Base-by-base conservation (phyloP, 2,888 invertebrate species). In the Sylvicola cinctus region DNA sequence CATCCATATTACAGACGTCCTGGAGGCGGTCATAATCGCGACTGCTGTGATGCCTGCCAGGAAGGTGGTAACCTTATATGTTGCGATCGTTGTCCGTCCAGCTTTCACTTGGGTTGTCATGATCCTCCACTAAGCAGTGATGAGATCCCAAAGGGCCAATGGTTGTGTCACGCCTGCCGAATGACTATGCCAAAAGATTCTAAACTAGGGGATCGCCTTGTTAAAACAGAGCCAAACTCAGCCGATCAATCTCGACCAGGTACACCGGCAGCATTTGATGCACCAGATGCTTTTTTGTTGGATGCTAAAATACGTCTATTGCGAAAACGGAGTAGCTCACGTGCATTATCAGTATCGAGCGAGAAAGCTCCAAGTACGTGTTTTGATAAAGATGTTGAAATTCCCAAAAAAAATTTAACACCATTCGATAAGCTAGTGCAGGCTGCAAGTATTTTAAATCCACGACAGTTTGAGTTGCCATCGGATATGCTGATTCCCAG, bases 11-110 rank as follows among this genome's bases (percentile, higher is more conserved):
- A 77, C 49, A 79, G 80, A 52, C 63, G 81, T 39, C 81, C 83
- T 41, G 84, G 83, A n/a, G 74, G 78, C 48, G 83, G 83, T 6
- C 84, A 83, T 49, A 91, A 91, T 58, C 84, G 80, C 51, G 91
- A 93, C 51, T 76, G 75, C 42, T 95, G 95, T 52, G 90, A 91
- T 61, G 81, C 87, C 35, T 95, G 95, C 54, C 72, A 77, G 35
- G 93, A 93, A 62, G 90, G 90, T 23, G 93, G 95, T 3, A 88
- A 90, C 55, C 62, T 96, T 26, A 74, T 96, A 38, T 93, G 91
- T 57, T 96, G 95, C 54, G 93, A 95, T 56, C 76, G 78, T 41
- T 96, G 95, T 48, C 90, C 91, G 2, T 85, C 88, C 20, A 88
- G 91, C 40, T 96, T 95, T 60, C 95, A 96, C 62, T 66, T 91